These are phyloP conservation scores for Melanophora roralis DNA, from an alignment of 2,888 invertebrate species.

Conservation along the genomic window DNA sequence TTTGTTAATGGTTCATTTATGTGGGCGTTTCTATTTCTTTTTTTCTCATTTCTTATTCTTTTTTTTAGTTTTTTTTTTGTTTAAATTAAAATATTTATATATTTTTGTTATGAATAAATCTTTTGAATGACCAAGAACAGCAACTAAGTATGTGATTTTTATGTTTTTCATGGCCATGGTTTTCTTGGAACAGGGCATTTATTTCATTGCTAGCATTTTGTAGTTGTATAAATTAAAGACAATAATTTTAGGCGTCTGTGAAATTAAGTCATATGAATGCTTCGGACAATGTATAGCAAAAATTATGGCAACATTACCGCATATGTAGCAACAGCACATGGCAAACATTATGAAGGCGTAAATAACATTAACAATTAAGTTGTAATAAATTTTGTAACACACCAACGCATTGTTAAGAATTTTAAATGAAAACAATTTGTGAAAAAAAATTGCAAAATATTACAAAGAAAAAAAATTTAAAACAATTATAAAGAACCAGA, in stretches of 20 bases:
- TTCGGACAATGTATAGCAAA: conserved; percentile 30
- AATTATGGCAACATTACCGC: conserved; percentile 12
- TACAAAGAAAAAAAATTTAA: background rate
- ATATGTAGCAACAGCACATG: conserved; percentile 37
- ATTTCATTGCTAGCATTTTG: background rate
- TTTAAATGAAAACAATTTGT: conserved; percentile 59
- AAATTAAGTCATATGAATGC: conserved; percentile 59
- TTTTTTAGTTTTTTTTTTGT: conserved; percentile 4
- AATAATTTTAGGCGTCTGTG: conserved; percentile 57
- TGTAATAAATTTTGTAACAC: conserved; percentile 64
- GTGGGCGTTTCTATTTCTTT: conserved; percentile 43
- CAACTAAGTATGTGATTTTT: conserved; percentile 21
- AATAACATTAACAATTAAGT: conserved; percentile 65
- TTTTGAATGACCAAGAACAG: conserved; percentile 47
- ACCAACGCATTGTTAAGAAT: conserved; percentile 63
- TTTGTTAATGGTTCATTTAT: conserved; percentile 35
- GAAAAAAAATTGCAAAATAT: background rate
- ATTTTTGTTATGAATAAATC: conserved; percentile 18
- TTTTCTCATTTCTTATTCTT: conserved; percentile 16
- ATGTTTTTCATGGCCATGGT: conserved; percentile 50
- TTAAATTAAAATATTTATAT: conserved; percentile 25
- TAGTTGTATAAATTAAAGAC: conserved; percentile 49
- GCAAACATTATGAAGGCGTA: conserved; percentile 61
- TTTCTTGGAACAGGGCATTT: conserved; percentile 19
- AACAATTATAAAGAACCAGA: background rate